phyloP scores from a whole-genome alignment of 2,888 invertebrate genomes.

The Trichogramma dendrolimi region DNA sequence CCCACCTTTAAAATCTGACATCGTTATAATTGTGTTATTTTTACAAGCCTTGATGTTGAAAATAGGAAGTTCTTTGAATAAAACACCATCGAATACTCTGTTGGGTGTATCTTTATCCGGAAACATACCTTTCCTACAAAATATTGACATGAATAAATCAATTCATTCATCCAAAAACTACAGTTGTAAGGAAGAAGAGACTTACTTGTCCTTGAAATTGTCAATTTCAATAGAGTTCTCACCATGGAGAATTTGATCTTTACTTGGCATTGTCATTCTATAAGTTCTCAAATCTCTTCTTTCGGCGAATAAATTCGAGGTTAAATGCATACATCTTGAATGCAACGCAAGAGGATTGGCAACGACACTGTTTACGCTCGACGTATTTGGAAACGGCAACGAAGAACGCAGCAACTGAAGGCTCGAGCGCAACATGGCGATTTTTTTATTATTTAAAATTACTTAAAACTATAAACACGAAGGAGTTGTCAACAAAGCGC shows the following conservation, averaged over 20 bases:
- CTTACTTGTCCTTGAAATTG: conserved; percentile 60
- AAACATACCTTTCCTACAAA: conserved; percentile 61
- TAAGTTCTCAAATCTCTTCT: conserved; percentile 23
- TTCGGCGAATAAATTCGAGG: conserved; percentile 9
- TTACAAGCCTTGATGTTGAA: conserved; percentile 75
- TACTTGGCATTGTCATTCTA: conserved; percentile 42
- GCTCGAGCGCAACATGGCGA: neutral
- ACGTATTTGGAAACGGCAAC: neutral
- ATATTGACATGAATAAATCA: conserved; percentile 38
- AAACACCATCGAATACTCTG: conserved; percentile 69
- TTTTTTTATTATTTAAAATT: neutral
- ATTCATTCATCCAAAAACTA: neutral
- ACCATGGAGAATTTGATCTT: conserved; percentile 75
- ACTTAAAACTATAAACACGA: too few relatives aligned
- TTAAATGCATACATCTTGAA: conserved; percentile 19
- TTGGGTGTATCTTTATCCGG: conserved; percentile 71
- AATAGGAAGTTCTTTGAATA: conserved; percentile 77
- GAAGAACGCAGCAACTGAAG: neutral
- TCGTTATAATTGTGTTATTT: conserved; percentile 83
- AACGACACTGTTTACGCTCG: neutral
- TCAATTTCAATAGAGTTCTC: conserved; percentile 72
- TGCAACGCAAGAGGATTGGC: neutral
- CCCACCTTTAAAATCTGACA: conserved; percentile 68
- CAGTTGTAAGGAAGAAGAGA: conserved; percentile 18
- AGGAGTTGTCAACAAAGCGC: too few relatives aligned